Evolutionary conservation across 2,888 invertebrate genomes (phyloP), one percentile per base, ranked within the genome.

Genomic region (Amphipyra berbera): DNA sequence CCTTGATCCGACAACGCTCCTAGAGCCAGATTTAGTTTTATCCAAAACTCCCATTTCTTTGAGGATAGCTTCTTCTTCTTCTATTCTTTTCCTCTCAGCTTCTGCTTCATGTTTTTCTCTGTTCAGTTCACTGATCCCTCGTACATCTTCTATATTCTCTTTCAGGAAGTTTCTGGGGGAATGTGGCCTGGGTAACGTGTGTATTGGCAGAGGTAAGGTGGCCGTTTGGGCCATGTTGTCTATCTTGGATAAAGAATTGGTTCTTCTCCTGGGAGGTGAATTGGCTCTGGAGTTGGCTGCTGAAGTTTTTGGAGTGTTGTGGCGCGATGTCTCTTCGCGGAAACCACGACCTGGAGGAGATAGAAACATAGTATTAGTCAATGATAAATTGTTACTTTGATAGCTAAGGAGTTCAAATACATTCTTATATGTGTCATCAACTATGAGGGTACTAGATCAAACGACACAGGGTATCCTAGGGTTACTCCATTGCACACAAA

Each of bases 281-380:
- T 80, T 91, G 30, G 92, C 84, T 83, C 94, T 86, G 44, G 95
- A 95, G 72, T 92, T 94, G 45, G 88, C 77, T 41, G 91, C 89
- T 49, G 94, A 94, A 37, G 92, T 90, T 78, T 84, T 90, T 4
- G 96, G 96, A 12, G 96, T 95, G 49, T 92, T 95, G 66, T 96
- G 95, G 10, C 96, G 91, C 6, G 96, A 96, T 6, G 94, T 95
- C 40, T 93, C 93, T 86, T 93, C 93, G 76, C 92, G 87, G 68
- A 92, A 96, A 91, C 84, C 96, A 91, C 83, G 95, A 87, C 94
- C 94, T 94, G 75, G 62, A 65, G 58, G 69, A 73, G 63, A 71
- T 21, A 59, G 21, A 56, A 61, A 46, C 12, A 30, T 8, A 47
- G 3, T 14, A 27, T 40, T 7, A 48, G n/a, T 52, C 50, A 49